Conservation (phyloP, 1,140 invertebrate genomes). For the Papilio xuthus region DNA sequence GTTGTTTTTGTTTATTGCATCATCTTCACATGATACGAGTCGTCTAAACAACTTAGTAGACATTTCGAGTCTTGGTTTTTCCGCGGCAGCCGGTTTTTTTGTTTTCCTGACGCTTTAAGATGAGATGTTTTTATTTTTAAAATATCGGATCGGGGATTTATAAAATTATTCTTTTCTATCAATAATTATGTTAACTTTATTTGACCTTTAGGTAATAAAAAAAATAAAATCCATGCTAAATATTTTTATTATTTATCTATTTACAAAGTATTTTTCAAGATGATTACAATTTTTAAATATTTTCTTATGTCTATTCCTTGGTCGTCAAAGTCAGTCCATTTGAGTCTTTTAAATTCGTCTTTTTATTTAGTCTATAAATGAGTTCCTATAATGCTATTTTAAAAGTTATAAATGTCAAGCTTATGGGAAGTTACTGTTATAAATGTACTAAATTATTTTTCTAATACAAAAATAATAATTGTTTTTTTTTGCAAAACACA, state of each 20-base stretch:
- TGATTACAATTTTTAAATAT: neutral
- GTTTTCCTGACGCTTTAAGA: constrained; percentile 34
- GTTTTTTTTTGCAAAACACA: too few relatives aligned
- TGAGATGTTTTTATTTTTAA: constrained; percentile 33
- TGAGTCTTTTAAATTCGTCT: neutral
- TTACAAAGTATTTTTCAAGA: neutral
- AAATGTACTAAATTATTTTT: too few relatives aligned
- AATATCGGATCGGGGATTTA: neutral
- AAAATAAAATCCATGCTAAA: neutral
- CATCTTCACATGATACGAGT: neutral
- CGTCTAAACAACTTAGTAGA: constrained; percentile 30
- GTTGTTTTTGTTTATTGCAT: neutral
- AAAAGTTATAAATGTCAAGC: too few relatives aligned
- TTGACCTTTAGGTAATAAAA: constrained; percentile 3
- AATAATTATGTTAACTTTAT: neutral
- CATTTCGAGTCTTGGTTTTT: constrained; percentile 48
- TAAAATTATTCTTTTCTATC: constrained; percentile 3
- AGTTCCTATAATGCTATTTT: too few relatives aligned
- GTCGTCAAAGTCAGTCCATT: neutral
- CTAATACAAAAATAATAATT: too few relatives aligned
- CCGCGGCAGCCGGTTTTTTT: constrained; percentile 50
- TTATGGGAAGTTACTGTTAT: too few relatives aligned
- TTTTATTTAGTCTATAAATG: too few relatives aligned
- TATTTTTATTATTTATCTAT: neutral
- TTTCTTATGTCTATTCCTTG: neutral